Evolutionary conservation across 2,888 invertebrate species (phyloP), one percentile per base, ranked within the genome.

Genomic region (Agrotis clavis): DNA sequence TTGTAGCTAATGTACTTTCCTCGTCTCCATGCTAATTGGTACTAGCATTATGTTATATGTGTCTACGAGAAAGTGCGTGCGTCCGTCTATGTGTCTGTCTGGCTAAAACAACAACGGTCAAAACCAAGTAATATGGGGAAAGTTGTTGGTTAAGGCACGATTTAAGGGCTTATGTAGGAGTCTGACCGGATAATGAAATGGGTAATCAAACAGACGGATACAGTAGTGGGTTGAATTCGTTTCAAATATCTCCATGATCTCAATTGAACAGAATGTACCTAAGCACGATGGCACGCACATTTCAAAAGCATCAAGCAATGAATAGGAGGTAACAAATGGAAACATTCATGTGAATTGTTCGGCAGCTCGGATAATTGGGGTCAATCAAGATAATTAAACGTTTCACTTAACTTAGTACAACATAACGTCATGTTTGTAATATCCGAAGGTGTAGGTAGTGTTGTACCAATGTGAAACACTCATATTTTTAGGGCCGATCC

Each of bases 1-100:
- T 75, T 80, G 76, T 68, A 65, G 66, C 75, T 84, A 81, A 86
- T 83, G 81, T 77, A 86, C 85, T 85, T 85, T 86, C 81, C 61
- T 84, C 78, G 61, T 71, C 80, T 75, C 71, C 66, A 85, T 79
- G 83, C 73, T 86, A 85, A 85, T 83, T 81, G 81, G 77, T 77
- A 78, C 74, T 19, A 71, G 64, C 71, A 62, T 56, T 67, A 70
- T 77, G 62, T 71, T 74, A 71, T 71, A 71, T 71, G 64, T 77
- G 66, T 83, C 62, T 70, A 61, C 62, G 77, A 77, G 85, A 86
- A 86, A 86, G 84, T 78, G 53, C 67, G 68, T 69, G 65, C 65
- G 66, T 61, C 60, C 21, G 54, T 72, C 47, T 62, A 51, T 61
- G 6, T 57, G 71, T 69, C 67, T 56, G 51, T 69, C 50, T 71